Percentiles rank a stretch among this genome's conserved stretches.
These are phyloP conservation scores for Caenorhabditis latens DNA, from an alignment of 1,140 invertebrate genomes.

Conservation along the genomic window DNA sequence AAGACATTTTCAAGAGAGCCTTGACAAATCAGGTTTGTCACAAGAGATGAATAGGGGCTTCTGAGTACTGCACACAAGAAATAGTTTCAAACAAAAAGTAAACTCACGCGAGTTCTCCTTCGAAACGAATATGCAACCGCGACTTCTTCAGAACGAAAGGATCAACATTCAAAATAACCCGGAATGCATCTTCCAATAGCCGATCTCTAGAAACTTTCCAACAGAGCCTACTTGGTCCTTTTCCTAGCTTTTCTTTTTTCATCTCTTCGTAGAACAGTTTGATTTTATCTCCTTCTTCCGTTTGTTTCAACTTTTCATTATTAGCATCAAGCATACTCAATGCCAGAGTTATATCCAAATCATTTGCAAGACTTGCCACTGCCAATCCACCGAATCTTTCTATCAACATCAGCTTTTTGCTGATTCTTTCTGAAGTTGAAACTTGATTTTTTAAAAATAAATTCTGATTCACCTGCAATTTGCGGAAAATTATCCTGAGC, in stretches of 20 bases:
- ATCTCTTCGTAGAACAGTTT: slow-evolving; percentile 28
- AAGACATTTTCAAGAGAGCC: too few relatives aligned
- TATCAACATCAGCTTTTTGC: slow-evolving; percentile 36
- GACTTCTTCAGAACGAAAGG: slow-evolving; percentile 44
- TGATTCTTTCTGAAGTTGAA: slow-evolving; percentile 13
- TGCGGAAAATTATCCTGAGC: slow-evolving; percentile 39
- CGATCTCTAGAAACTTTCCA: slow-evolving; percentile 40
- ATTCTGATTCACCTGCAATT: background rate
- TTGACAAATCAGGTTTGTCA: too few relatives aligned
- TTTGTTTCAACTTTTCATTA: slow-evolving; percentile 5
- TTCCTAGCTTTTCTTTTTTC: slow-evolving; percentile 40
- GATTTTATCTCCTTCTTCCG: slow-evolving; percentile 5
- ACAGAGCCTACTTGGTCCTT: slow-evolving; percentile 21
- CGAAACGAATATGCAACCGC: slow-evolving; percentile 24
- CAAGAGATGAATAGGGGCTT: too few relatives aligned
- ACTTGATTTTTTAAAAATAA: background rate
- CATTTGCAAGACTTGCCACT: slow-evolving; percentile 27
- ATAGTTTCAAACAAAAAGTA: too few relatives aligned
- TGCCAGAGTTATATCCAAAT: slow-evolving; percentile 25
- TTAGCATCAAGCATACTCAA: slow-evolving; percentile 30
- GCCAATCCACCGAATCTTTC: slow-evolving; percentile 38
- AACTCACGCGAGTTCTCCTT: slow-evolving; percentile 40
- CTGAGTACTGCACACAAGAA: too few relatives aligned
- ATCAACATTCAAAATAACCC: slow-evolving; percentile 37
- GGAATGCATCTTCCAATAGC: slow-evolving; percentile 14